Evolutionary conservation across 2,797 vertebrate genomes (phyloP).

Genomic region (Telmatherina bonti): DNA sequence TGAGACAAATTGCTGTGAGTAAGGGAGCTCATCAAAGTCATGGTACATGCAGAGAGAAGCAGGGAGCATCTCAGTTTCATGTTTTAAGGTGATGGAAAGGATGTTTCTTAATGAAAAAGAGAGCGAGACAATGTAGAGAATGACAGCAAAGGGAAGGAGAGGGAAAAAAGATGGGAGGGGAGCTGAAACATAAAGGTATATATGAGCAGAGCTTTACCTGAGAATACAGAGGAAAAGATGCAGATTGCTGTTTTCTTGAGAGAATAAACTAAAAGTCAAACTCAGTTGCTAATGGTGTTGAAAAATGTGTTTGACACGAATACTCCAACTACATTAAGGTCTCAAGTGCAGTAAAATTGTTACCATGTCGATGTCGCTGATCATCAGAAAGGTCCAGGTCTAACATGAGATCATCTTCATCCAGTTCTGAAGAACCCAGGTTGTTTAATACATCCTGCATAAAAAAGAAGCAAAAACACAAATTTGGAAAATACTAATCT

Average conservation of each 20-base stretch:
- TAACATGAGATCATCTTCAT: slow-evolving; percentile 98
- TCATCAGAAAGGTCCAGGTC: slow-evolving; percentile 97
- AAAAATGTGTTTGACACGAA: neutral
- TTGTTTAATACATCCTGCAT: slow-evolving; percentile 85
- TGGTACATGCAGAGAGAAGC: slow-evolving; percentile 51
- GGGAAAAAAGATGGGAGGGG: neutral
- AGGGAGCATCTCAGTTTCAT: slow-evolving; percentile 43
- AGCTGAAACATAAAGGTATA: slow-evolving; percentile 18
- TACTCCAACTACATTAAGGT: neutral
- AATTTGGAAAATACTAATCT: neutral
- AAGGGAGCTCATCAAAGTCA: slow-evolving; percentile 64
- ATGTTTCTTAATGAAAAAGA: slow-evolving; percentile 44
- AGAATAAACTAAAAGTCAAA: neutral
- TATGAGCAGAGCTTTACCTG: slow-evolving; percentile 30
- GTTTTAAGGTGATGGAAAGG: slow-evolving; percentile 47
- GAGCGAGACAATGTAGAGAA: slow-evolving; percentile 14
- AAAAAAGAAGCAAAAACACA: slow-evolving; percentile 9
- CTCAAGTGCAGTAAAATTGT: slow-evolving; percentile 22
- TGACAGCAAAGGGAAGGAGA: slow-evolving; percentile 5
- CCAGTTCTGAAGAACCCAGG: slow-evolving; percentile 95
- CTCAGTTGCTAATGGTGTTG: neutral
- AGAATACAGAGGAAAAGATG: slow-evolving; percentile 5
- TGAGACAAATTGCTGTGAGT: slow-evolving; percentile 65
- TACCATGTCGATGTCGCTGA: slow-evolving; percentile 90
- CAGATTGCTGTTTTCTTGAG: neutral